These are phyloP conservation scores for Eupristina koningsbergeri DNA, from an alignment of 1,140 invertebrate species.

Conservation along the genomic window DNA sequence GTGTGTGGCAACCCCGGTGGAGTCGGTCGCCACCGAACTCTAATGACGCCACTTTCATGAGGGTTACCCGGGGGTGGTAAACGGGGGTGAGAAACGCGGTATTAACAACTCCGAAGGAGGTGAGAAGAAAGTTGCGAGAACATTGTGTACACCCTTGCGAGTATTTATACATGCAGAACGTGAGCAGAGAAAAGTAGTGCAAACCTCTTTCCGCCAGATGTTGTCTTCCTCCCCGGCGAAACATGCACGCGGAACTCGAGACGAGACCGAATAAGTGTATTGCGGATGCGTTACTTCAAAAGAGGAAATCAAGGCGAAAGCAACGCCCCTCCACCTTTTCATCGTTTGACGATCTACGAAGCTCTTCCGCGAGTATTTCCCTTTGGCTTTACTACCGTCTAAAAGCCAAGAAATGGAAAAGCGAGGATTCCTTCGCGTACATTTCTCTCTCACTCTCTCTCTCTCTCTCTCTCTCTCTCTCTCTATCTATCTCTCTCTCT, in stretches of 20 bases:
- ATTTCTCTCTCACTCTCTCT: neutral
- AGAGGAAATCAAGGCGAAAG: neutral
- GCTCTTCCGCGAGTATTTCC: neutral
- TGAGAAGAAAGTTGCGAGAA: conserved; percentile 9
- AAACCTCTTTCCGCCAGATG: neutral
- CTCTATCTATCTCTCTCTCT: neutral
- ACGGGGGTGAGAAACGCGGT: neutral
- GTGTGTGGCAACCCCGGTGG: conserved; percentile 35
- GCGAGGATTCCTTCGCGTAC: neutral
- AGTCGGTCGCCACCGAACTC: neutral
- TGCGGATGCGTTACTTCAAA: conserved; percentile 2
- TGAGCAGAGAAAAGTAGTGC: neutral
- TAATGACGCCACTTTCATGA: conserved; percentile 34
- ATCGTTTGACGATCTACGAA: neutral
- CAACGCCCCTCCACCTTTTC: neutral
- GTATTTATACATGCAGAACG: neutral
- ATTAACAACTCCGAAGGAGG: neutral
- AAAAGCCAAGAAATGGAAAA: neutral
- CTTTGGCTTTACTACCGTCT: neutral
- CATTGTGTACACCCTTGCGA: neutral
- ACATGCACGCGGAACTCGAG: neutral
- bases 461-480: too few relatives aligned
- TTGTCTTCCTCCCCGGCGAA: neutral
- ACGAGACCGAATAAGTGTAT: neutral
- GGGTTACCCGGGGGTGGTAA: neutral